Evolutionary conservation across 2,113 vertebrate species (phyloP).

Genomic region (Platycercus adscitus): DNA sequence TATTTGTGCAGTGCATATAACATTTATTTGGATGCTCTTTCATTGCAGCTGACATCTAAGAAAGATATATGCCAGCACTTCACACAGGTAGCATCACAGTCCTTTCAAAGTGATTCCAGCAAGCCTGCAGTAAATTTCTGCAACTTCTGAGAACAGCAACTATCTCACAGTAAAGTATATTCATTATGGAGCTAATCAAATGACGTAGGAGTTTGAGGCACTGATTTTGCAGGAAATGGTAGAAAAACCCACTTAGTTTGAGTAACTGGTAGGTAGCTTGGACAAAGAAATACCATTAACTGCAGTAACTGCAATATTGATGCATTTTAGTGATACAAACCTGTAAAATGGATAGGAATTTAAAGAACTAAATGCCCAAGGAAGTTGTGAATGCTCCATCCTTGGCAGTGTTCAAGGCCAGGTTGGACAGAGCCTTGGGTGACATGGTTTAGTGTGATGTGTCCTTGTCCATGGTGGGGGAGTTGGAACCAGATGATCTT

Average conservation of each 20-base stretch:
- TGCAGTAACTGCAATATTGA: background rate
- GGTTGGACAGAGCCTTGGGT: too few relatives aligned
- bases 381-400: too few relatives aligned
- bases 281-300: background rate
- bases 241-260: background rate
- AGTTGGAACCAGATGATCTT: too few relatives aligned
- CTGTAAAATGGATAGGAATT: background rate
- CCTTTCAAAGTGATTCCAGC: background rate
- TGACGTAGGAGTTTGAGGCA: background rate
- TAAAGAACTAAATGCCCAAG: background rate
- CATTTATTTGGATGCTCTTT: background rate
- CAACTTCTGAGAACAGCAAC: background rate
- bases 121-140: background rate
- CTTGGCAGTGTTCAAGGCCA: too few relatives aligned
- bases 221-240: background rate
- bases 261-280: background rate
- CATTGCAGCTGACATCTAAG: background rate
- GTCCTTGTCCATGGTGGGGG: too few relatives aligned
- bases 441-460: too few relatives aligned
- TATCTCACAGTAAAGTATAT: background rate
- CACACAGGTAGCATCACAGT: background rate
- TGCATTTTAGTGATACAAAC: background rate
- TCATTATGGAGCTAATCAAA: background rate
- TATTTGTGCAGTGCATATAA: background rate
- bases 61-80: background rate